Evolutionary conservation across 2,888 invertebrate genomes (phyloP), one percentile per base, ranked within the genome.

Genomic region (Protodeltote pygarga): DNA sequence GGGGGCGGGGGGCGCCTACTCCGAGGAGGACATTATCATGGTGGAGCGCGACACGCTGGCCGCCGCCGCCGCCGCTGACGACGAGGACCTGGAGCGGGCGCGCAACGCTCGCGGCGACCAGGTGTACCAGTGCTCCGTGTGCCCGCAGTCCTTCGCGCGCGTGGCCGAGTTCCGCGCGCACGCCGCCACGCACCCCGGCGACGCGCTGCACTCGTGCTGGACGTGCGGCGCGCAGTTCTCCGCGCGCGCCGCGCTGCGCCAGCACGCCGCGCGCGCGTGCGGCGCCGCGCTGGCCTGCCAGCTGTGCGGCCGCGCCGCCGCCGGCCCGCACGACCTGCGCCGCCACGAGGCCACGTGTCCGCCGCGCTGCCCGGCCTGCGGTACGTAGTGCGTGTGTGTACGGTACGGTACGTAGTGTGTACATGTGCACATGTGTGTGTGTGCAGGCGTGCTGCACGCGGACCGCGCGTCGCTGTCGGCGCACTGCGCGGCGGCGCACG

Each of bases 11-110:
- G 85, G 85, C 1, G 71, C 83, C 0, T 92, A 91, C 59, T 85
- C 77, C 35, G 90, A 89, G 53, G 87, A 89, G 46, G 91, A 92
- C 49, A 87, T 92, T 32, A 89, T 92, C 29, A 88, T 88, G 87
- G 91, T 92, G 57, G 89, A 90, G 48, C 77, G 82, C 3, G 84
- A 81, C 1, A 86, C 87, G 0, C 61, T 89, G 35, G 85, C 85
- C 0, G 83, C 84, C 0, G 89, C 88, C 0, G 77, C 83, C 0
- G 81, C 80, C 0, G 83, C 84, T 0, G 89, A 87, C 55, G 81
- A 80, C 15, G 83, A 81, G 23, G 87, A 84, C 16, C 61, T 81
- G 32, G 83, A 87, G 49, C 72, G 79, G 2, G 83, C 78, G 0
- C 65, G 75, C 20, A 85, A 87, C 52, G 83, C 87, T 1, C 68